A percentile compares a stretch with the other conserved stretches of the same genome.
Conservation (phyloP, 2,797 vertebrate genomes). For the Loris lydekkerianus region DNA sequence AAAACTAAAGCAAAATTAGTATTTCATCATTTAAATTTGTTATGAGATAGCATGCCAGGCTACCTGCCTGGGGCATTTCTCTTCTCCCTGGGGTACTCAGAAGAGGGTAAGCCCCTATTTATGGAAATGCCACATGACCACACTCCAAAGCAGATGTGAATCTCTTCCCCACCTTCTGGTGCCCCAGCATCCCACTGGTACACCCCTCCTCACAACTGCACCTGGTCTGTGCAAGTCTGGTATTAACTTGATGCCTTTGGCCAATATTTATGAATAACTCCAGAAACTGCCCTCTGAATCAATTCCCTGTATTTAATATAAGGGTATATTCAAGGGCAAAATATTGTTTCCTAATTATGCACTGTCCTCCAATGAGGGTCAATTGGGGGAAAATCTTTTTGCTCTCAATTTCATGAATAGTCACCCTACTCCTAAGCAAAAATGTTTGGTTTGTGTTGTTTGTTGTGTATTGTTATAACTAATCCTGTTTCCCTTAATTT, state of each 20-base stretch:
- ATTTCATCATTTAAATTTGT: neutral
- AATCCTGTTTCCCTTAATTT: neutral
- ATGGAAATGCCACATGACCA: neutral
- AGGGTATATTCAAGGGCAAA: constrained; percentile 22
- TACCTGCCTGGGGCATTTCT: neutral
- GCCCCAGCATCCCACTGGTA: neutral
- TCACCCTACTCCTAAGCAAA: neutral
- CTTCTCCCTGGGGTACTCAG: neutral
- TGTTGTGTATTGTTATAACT: neutral
- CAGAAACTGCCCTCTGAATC: neutral
- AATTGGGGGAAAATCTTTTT: neutral
- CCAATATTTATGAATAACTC: neutral
- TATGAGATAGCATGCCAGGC: neutral
- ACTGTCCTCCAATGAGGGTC: neutral
- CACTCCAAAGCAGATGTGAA: neutral
- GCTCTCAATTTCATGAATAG: neutral
- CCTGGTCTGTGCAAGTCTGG: neutral
- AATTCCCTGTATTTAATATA: neutral
- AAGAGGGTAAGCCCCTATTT: neutral
- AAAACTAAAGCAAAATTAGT: constrained; percentile 16
- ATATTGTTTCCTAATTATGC: neutral
- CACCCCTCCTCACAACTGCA: neutral
- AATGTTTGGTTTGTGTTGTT: constrained; percentile 11
- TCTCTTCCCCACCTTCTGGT: neutral
- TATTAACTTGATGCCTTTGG: neutral